These are phyloP conservation scores for Mystacides longicornis DNA, from an alignment of 2,888 invertebrate species.

Conservation along the genomic window DNA sequence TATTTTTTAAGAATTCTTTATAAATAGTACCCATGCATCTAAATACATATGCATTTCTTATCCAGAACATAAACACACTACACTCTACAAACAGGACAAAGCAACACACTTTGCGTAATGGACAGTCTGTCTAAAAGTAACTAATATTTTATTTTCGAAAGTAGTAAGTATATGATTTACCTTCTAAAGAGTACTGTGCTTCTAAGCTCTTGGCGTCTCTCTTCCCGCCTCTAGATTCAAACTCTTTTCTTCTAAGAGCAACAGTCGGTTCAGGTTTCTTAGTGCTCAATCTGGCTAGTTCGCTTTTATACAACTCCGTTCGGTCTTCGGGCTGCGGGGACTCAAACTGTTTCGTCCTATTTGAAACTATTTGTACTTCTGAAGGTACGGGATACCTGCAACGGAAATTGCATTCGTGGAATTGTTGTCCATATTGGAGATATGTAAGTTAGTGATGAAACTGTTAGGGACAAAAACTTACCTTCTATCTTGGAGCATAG, in stretches of 20 bases:
- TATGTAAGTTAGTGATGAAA: too few relatives aligned
- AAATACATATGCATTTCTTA: too few relatives aligned
- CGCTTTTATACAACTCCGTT: constrained; percentile 61
- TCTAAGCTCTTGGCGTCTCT: constrained; percentile 44
- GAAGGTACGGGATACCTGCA: constrained; percentile 39
- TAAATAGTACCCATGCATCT: too few relatives aligned
- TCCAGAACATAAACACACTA: too few relatives aligned
- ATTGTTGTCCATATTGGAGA: too few relatives aligned
- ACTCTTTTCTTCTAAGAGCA: constrained; percentile 64
- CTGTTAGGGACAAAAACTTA: constrained; percentile 24
- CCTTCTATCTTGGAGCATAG: constrained; percentile 43
- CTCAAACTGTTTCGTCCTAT: constrained; percentile 68
- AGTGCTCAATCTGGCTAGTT: constrained; percentile 57
- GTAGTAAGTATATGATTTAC: too few relatives aligned
- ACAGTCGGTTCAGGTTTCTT: constrained; percentile 67
- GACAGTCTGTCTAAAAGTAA: background rate
- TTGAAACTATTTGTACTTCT: constrained; percentile 62
- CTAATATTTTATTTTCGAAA: too few relatives aligned
- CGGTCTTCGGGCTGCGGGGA: constrained; percentile 54
- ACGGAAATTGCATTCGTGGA: background rate
- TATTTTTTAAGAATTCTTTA: too few relatives aligned
- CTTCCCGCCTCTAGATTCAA: constrained; percentile 52
- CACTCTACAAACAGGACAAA: too few relatives aligned
- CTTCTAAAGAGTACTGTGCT: constrained; percentile 41
- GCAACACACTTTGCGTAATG: too few relatives aligned